Evolutionary conservation across 2,113 vertebrate genomes (phyloP), one percentile per base, ranked within the genome.

Genomic region (Archocentrus centrarchus): DNA sequence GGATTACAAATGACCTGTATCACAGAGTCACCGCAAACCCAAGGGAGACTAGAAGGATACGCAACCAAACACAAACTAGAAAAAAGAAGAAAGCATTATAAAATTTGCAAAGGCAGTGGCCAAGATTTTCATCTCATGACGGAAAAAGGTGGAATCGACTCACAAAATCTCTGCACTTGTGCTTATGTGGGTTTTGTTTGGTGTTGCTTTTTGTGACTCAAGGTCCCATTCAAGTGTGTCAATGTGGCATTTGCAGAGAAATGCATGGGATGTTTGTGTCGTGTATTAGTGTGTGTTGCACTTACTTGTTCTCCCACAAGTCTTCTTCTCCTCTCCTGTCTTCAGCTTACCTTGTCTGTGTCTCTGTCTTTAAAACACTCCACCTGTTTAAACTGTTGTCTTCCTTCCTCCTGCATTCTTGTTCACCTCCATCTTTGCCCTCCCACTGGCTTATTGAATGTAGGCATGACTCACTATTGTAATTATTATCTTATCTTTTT

Each of bases 61-160:
- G 8, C 44, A 77, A 84, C 47, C 22, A 73, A 73, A 55, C 11
- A 79, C 47, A 55, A 14, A 60, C 11, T 17, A 61, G 13, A 50
- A 4, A 24, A 11, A 20, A 20, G 39, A 80, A 7, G 60, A 14
- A 32, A 24, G 66, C 8, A 27, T 2, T 1, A 18, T 24, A 41
- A 73, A 64, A 44, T 41, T 37, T 73, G 47, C 14, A 35, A 47
- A 82, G 41, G 32, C 22, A n/a, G 78, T 57, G 64, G 62, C 39
- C n/a, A 20, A 35, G 75, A 84, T 66, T 84, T 55, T 80, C 11
- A 20, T 63, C 14, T 14, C 2, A 70, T 81, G 55, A 75, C 47
- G 63, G 93, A 93, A 93, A 93, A 94, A 93, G 91, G 92, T 94
- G 94, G 86, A 93, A 89, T 81, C 66, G 50, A 68, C 82, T 91